phyloP scores from a whole-genome alignment of 1,140 invertebrate genomes.

The Luehdorfia chinensis region DNA sequence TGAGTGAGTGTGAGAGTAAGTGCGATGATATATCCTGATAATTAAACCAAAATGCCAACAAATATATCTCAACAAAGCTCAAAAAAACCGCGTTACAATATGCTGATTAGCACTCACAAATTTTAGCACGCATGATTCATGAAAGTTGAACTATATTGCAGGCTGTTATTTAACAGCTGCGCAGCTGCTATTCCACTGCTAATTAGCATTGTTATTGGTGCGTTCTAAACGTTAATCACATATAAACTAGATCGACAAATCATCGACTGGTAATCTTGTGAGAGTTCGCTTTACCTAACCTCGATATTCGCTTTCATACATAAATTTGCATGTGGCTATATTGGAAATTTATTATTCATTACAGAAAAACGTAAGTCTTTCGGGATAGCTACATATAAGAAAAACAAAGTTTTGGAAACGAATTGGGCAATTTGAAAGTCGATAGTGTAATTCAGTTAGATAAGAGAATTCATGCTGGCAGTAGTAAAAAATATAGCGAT shows the following conservation, averaged over 20 bases:
- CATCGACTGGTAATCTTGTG: background rate
- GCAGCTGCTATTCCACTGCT: background rate
- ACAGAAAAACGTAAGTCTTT: too few species aligned
- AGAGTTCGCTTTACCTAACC: constrained; percentile 26
- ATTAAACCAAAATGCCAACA: too few species aligned
- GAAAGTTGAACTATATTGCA: background rate
- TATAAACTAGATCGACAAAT: background rate
- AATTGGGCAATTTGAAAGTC: constrained; percentile 23
- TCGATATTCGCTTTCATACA: constrained; percentile 39
- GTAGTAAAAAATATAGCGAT: constrained; percentile 27
- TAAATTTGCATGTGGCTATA: constrained; percentile 24
- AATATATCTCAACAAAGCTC: too few species aligned
- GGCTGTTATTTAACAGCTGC: constrained; percentile 9
- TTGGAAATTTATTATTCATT: too few species aligned
- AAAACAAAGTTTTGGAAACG: constrained; percentile 29
- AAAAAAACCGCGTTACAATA: too few species aligned
- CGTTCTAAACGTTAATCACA: background rate
- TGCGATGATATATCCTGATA: too few species aligned
- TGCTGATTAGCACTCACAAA: constrained; percentile 11
- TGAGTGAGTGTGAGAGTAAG: too few species aligned
- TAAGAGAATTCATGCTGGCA: constrained; percentile 4
- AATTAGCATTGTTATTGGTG: constrained; percentile 5
- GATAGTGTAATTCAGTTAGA: constrained; percentile 8
- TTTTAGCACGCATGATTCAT: constrained; percentile 14
- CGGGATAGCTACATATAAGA: background rate